A percentile compares a stretch with the other conserved stretches of the same genome.
Evolutionary conservation across 2,113 vertebrate genomes (phyloP).

Genomic region (Larimichthys polyactis): DNA sequence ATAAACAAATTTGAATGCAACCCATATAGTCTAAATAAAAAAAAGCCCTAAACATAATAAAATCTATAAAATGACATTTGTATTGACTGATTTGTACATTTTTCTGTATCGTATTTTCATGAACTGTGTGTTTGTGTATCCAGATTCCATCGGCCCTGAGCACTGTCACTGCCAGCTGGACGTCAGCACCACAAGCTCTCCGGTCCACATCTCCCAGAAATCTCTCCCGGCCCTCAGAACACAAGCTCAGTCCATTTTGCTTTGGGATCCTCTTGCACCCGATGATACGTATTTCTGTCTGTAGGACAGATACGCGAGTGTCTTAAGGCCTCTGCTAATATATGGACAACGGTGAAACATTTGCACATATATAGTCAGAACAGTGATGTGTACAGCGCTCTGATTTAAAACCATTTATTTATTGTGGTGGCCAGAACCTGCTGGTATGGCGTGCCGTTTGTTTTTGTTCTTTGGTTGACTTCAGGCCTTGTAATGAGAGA

Average conservation of each 20-base stretch:
- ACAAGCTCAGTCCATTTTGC: slow-evolving; percentile 24
- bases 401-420: slow-evolving; percentile 57
- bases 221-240: slow-evolving; percentile 8
- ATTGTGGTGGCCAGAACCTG: slow-evolving; percentile 50
- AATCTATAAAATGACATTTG: not conserved
- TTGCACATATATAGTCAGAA: slow-evolving; percentile 66
- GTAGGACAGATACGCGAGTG: slow-evolving; percentile 47
- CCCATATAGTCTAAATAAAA: not conserved
- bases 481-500: slow-evolving; percentile 5
- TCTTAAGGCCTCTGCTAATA: slow-evolving; percentile 45
- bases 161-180: not conserved
- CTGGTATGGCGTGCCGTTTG: slow-evolving; percentile 11
- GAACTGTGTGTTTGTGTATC: slow-evolving; percentile 32
- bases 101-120: not conserved
- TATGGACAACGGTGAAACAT: slow-evolving; percentile 46
- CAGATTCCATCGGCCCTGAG: slow-evolving; percentile 80
- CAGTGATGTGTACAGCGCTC: slow-evolving; percentile 47
- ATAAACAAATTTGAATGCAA: not conserved
- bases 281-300: slow-evolving; percentile 45
- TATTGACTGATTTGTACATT: too few species aligned
- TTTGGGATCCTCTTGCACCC: slow-evolving; percentile 33
- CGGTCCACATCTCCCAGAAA: slow-evolving; percentile 23
- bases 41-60: too few species aligned
- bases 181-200: slow-evolving; percentile 23
- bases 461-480: slow-evolving; percentile 10